phyloP scores from a whole-genome alignment of 2,888 invertebrate species.

The Epinotia brunnichana region DNA sequence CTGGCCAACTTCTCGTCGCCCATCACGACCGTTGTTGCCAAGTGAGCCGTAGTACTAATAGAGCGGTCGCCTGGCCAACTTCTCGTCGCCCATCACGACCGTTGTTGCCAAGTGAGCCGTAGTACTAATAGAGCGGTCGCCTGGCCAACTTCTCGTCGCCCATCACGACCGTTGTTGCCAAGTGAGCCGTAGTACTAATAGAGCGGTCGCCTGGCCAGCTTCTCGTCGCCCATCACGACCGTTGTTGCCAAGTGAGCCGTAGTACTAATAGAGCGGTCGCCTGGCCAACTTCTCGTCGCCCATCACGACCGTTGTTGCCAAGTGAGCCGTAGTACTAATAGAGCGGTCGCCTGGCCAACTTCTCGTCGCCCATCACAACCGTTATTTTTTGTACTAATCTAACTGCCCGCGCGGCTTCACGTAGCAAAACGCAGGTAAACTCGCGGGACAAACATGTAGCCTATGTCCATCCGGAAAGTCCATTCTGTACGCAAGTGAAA shows the following conservation, averaged over 20 bases:
- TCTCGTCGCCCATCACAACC: slow-evolving; percentile 91
- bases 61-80: slow-evolving; percentile 95
- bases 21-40: slow-evolving; percentile 89
- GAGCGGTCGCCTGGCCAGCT: slow-evolving; percentile 95
- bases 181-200: slow-evolving; percentile 81
- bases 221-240: slow-evolving; percentile 91
- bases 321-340: slow-evolving; percentile 81
- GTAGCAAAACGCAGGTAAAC: too few relatives aligned
- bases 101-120: slow-evolving; percentile 88
- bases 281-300: slow-evolving; percentile 96
- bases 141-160: slow-evolving; percentile 96
- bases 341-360: slow-evolving; percentile 95
- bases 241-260: slow-evolving; percentile 88
- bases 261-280: too few relatives aligned
- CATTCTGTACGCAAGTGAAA: too few relatives aligned
- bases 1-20: slow-evolving; percentile 96
- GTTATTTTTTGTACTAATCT: slow-evolving; percentile 74
- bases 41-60: slow-evolving; percentile 81
- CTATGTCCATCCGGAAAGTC: too few relatives aligned
- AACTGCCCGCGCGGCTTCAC: too few relatives aligned
- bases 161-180: slow-evolving; percentile 89
- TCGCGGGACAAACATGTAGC: too few relatives aligned
- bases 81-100: slow-evolving; percentile 91
- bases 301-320: slow-evolving; percentile 89
- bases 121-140: too few relatives aligned